These are phyloP conservation scores for Holacanthus passer DNA, from an alignment of 2,113 vertebrate genomes.

Conservation along the genomic window DNA sequence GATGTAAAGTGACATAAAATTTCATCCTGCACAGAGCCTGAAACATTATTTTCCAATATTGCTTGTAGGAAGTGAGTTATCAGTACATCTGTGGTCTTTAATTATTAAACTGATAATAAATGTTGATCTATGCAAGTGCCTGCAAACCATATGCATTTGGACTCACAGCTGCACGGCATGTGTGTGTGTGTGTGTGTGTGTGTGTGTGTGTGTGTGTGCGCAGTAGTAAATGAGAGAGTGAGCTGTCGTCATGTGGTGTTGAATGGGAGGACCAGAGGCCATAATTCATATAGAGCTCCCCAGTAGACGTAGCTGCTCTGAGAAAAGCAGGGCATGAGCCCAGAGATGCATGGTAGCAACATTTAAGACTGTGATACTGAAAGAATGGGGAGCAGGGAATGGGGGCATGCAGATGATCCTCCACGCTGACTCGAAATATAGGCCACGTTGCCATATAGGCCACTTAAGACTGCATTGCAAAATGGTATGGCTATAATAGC, in stretches of 20 bases:
- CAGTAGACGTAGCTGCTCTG: slow-evolving; percentile 10
- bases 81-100: slow-evolving; percentile 47
- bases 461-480: too few relatives aligned
- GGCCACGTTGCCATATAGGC: too few relatives aligned
- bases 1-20: slow-evolving; percentile 14
- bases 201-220: slow-evolving; percentile 16
- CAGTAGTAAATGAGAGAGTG: slow-evolving; percentile 17
- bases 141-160: slow-evolving; percentile 14
- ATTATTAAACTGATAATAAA: slow-evolving; percentile 73
- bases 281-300: slow-evolving; percentile 53
- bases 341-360: slow-evolving; percentile 47
- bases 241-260: slow-evolving; percentile 25
- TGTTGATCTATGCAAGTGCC: slow-evolving; percentile 13
- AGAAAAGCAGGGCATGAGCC: slow-evolving; percentile 54
- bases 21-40: slow-evolving; percentile 23
- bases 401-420: not conserved
- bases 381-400: slow-evolving; percentile 22
- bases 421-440: slow-evolving; percentile 19
- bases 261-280: slow-evolving; percentile 4
- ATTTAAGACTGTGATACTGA: slow-evolving; percentile 11
- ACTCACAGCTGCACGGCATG: not conserved
- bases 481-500: too few relatives aligned
- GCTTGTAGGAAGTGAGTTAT: slow-evolving; percentile 28
- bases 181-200: slow-evolving; percentile 9
- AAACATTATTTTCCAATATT: slow-evolving; percentile 47